Evolutionary conservation across 2,888 invertebrate species (phyloP).

Genomic region (Ctena decussata): DNA sequence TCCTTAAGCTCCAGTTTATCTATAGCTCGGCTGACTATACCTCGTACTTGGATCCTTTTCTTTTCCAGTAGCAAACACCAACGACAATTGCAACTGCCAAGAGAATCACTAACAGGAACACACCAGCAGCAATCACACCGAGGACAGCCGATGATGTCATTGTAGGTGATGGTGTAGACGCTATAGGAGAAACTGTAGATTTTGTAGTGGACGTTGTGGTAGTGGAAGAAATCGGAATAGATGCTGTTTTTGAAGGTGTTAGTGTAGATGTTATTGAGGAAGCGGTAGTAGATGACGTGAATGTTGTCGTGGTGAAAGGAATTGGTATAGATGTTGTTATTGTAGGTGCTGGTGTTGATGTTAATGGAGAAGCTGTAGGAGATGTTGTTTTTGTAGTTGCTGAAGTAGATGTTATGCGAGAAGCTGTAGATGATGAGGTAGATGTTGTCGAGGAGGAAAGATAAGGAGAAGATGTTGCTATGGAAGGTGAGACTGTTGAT

Average conservation of each 20-base stretch:
- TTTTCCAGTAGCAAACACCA: not conserved
- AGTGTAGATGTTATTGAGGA: too few relatives aligned
- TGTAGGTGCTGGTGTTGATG: not conserved
- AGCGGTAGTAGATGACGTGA: too few relatives aligned
- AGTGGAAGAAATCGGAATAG: too few relatives aligned
- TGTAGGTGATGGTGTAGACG: too few relatives aligned
- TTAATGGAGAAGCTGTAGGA: not conserved
- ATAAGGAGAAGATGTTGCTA: not conserved
- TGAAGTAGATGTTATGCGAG: not conserved
- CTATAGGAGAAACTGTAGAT: too few relatives aligned
- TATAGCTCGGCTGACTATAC: too few relatives aligned
- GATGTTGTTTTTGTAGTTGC: not conserved
- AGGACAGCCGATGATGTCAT: not conserved
- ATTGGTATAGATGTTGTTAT: too few relatives aligned
- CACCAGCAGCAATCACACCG: not conserved
- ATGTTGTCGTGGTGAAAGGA: too few relatives aligned
- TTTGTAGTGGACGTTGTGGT: too few relatives aligned
- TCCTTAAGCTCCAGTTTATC: too few relatives aligned
- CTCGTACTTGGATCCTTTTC: not conserved
- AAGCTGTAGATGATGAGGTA: not conserved
- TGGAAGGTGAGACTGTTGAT: not conserved
- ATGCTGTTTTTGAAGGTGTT: too few relatives aligned
- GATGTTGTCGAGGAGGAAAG: too few relatives aligned
- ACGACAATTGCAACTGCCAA: not conserved
- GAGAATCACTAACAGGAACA: not conserved